Conservation (phyloP, 2,888 invertebrate genomes). For the Synanthedon formicaeformis region DNA sequence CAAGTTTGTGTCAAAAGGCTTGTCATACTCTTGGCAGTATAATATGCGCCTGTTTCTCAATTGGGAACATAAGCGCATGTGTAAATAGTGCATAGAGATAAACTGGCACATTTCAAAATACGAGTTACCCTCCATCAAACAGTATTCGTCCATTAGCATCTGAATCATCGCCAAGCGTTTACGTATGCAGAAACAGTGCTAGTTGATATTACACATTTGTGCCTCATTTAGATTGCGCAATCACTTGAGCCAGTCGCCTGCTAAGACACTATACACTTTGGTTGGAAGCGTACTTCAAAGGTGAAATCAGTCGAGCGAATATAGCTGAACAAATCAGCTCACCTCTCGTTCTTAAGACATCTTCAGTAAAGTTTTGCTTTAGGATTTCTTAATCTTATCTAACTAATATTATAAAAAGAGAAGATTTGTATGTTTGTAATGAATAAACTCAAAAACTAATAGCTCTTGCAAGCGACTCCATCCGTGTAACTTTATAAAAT, state of each 20-base stretch:
- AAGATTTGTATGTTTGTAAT: too few relatives aligned
- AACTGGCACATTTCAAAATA: neutral
- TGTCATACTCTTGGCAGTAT: too few relatives aligned
- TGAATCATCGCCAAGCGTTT: slow-evolving; percentile 6
- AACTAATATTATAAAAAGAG: too few relatives aligned
- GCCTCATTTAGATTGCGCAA: neutral
- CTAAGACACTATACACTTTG: neutral
- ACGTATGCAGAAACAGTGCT: slow-evolving; percentile 12
- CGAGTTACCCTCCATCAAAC: slow-evolving; percentile 3
- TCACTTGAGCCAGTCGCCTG: neutral
- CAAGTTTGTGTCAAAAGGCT: too few relatives aligned
- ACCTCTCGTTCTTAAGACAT: too few relatives aligned
- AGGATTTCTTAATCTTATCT: too few relatives aligned
- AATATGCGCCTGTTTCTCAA: too few relatives aligned
- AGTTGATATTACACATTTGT: slow-evolving; percentile 7
- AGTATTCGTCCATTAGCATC: slow-evolving; percentile 12
- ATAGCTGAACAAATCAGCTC: neutral
- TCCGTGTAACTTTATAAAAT: too few relatives aligned
- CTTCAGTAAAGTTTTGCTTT: too few relatives aligned
- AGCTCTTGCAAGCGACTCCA: too few relatives aligned
- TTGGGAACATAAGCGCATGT: neutral
- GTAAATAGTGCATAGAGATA: neutral
- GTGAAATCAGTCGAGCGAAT: neutral
- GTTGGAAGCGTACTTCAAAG: neutral
- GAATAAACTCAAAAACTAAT: too few relatives aligned